Base-by-base conservation (phyloP, 2,113 vertebrate genomes). In the Gorsachius goisagi region DNA sequence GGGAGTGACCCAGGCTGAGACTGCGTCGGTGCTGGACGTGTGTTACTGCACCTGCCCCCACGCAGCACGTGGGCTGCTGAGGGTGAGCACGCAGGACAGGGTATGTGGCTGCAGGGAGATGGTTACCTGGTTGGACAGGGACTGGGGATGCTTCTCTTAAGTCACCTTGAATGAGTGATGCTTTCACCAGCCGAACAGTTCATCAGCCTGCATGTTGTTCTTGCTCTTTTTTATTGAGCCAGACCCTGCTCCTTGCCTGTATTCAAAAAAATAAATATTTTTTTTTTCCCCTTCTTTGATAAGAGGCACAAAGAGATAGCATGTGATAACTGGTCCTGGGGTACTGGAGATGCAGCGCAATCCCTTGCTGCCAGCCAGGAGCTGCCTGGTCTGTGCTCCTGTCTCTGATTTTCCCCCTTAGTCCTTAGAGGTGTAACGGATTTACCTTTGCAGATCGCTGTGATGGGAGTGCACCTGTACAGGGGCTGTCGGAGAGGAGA, bases 201-300 rank as follows among this genome's bases (percentile, higher is more conserved):
- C 3, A 2, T 73, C 72, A 49, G 32, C 56, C 55, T 69, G n/a
- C 8, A 1, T 14, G 30, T 4, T 56, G 64, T 12, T 94, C 55
- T 72, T 85, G 37, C 35, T 58, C 6, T 49, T 4, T 7, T 26
- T 35, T 37, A 7, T 2, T 50, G 39, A 82, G 27, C 69, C 60
- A 75, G 67, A 33, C 44, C 2, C 16, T 49, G 22, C 4, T 49
- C 27, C 39, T 76, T 37, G 35, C 18, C 26, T 53, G 32, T 39
- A 9, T 79, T 78, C 0, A 3, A 35, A 62, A 24, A 24, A 58
- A 18, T 11, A 49, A 15, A 7, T 5, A 1, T 5, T 5, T 7
- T 3, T n/a, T 47, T 56, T 24, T 58, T 19, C 10, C 13, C 3
- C n/a, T n/a, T 28, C 27, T 73, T 73, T 53, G 16, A 7, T 32